A percentile compares a stretch with the other conserved stretches of the same genome.
Evolutionary conservation across 1,140 invertebrate species (phyloP).

Genomic region (Pantala flavescens): DNA sequence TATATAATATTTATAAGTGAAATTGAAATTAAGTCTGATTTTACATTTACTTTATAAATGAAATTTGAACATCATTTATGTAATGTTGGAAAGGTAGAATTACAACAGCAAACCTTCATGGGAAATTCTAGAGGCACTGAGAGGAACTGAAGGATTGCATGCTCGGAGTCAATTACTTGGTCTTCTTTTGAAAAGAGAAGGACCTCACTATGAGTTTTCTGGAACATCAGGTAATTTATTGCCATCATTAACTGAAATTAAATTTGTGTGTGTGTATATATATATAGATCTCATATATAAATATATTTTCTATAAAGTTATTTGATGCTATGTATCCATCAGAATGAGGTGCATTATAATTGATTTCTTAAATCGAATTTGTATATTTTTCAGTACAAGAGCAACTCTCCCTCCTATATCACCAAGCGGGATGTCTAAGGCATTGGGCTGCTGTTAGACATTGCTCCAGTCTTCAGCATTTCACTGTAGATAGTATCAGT

Average conservation of each 20-base stretch:
- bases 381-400: constrained; percentile 53
- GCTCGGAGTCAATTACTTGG: constrained; percentile 75
- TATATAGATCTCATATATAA: too few relatives aligned
- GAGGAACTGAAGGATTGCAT: constrained; percentile 58
- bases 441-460: constrained; percentile 92
- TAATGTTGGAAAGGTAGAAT: constrained; percentile 26
- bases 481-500: constrained; percentile 94
- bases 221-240: constrained; percentile 37
- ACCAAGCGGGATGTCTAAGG: constrained; percentile 72
- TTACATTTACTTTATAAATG: too few relatives aligned
- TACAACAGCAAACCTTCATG: constrained; percentile 49
- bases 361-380: too few relatives aligned
- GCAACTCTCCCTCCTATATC: constrained; percentile 68
- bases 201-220: constrained; percentile 62
- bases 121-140: constrained; percentile 63
- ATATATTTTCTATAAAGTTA: too few relatives aligned
- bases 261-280: too few relatives aligned
- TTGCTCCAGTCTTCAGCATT: constrained; percentile 81
- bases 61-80: neutral
- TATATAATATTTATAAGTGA: too few relatives aligned
- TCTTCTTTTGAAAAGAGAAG: constrained; percentile 71
- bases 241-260: neutral
- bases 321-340: too few relatives aligned
- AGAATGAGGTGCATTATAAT: too few relatives aligned
- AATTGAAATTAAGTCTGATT: too few relatives aligned